Percentiles rank a stretch among this genome's conserved stretches.
Conservation (phyloP, 2,113 vertebrate genomes). For the Cairina moschata region DNA sequence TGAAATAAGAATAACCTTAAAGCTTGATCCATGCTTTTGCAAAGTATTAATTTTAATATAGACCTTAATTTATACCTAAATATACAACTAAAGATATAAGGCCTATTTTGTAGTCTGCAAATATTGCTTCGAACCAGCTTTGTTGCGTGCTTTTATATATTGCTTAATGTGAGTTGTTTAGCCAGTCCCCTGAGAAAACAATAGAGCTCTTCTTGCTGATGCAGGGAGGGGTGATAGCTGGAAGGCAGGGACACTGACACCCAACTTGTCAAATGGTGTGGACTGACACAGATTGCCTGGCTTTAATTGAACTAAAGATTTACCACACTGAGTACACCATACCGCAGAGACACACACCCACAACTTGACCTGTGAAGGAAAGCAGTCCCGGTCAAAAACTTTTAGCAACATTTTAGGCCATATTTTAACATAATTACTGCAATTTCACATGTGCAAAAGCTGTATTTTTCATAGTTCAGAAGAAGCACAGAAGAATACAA, state of each 20-base stretch:
- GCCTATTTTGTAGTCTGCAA: background rate
- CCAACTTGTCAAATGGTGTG: background rate
- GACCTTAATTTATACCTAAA: background rate
- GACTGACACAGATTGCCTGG: background rate
- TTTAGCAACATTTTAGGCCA: background rate
- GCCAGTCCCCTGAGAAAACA: background rate
- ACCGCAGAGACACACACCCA: background rate
- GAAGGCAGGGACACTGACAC: background rate
- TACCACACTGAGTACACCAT: background rate
- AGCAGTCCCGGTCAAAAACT: background rate
- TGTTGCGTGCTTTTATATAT: background rate
- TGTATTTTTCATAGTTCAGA: background rate
- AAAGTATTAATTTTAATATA: background rate
- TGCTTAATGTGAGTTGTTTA: background rate
- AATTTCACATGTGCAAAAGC: background rate
- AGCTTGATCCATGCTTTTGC: background rate
- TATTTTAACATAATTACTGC: background rate
- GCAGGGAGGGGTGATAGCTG: background rate
- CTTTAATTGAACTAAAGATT: background rate
- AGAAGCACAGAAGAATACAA: background rate
- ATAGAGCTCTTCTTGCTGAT: background rate
- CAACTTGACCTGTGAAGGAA: background rate
- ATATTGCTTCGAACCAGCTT: background rate
- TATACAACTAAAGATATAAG: background rate
- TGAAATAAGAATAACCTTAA: background rate